phyloP scores from a whole-genome alignment of 2,113 vertebrate genomes.

The Egretta garzetta region DNA sequence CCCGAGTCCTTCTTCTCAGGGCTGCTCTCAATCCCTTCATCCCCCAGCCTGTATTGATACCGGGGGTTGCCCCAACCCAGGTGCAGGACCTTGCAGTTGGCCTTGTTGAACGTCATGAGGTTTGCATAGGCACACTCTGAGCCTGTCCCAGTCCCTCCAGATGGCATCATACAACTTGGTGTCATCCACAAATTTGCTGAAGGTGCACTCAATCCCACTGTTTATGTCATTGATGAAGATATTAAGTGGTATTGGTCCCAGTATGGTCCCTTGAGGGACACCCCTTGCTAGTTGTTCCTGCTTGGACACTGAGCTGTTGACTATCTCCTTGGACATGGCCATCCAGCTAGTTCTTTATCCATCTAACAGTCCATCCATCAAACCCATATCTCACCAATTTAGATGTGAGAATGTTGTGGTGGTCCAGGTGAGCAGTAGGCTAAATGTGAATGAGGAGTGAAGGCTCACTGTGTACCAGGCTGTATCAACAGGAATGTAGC shows the following conservation, averaged over 20 bases:
- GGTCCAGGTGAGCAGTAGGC: not conserved
- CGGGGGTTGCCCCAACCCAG: rapidly evolving
- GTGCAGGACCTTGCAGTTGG: not conserved
- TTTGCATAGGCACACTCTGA: rapidly evolving
- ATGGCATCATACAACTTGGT: not conserved
- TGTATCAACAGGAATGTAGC: not conserved
- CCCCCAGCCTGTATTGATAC: not conserved
- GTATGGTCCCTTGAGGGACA: not conserved
- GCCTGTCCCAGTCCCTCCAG: not conserved
- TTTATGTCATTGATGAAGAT: not conserved
- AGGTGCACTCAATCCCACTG: not conserved
- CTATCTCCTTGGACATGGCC: not conserved
- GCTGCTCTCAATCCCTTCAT: not conserved
- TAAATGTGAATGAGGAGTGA: not conserved
- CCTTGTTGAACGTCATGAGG: not conserved
- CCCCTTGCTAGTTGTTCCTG: not conserved
- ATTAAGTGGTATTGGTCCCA: not conserved
- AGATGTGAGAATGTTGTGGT: not conserved
- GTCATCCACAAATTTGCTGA: not conserved
- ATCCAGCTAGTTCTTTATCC: not conserved
- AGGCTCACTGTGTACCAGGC: not conserved
- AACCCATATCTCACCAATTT: rapidly evolving
- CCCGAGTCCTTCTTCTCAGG: not conserved
- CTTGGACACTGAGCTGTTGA: not conserved
- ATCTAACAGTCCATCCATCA: not conserved